Conservation (phyloP, 2,888 invertebrate species). For the Trilocha varians region DNA sequence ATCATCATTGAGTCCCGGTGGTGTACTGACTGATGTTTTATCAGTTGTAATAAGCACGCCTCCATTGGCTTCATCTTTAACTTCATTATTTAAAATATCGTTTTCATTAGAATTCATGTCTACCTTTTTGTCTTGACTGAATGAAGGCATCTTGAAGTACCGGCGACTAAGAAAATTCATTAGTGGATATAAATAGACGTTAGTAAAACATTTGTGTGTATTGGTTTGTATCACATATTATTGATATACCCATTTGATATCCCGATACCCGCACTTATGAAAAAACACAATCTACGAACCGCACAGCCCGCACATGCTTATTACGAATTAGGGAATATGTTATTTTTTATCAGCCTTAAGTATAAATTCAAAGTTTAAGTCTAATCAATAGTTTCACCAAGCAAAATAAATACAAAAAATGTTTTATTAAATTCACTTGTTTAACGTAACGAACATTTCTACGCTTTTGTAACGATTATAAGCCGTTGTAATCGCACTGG, state of each 20-base stretch:
- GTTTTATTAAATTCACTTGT: background rate
- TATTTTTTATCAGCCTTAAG: conserved; percentile 30
- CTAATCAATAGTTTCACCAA: conserved; percentile 34
- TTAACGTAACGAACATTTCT: conserved; percentile 11
- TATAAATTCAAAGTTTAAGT: conserved; percentile 33
- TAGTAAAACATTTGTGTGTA: background rate
- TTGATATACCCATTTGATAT: conserved; percentile 4
- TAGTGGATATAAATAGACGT: conserved; percentile 1
- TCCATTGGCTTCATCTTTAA: conserved; percentile 34
- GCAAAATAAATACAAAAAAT: conserved; percentile 19
- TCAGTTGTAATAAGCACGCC: conserved; percentile 26
- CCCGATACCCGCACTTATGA: conserved; percentile 15
- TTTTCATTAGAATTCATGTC: conserved; percentile 54
- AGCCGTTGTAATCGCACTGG: conserved; percentile 42
- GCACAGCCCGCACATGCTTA: conserved; percentile 49
- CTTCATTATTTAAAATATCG: conserved; percentile 35
- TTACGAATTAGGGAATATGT: conserved; percentile 23
- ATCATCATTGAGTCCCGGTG: conserved; percentile 41
- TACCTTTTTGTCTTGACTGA: conserved; percentile 55
- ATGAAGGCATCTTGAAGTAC: conserved; percentile 54
- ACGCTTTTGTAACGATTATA: conserved; percentile 36
- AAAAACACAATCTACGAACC: conserved; percentile 22
- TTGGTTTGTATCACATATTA: conserved; percentile 3
- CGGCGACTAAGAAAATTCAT: conserved; percentile 25
- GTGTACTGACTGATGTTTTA: conserved; percentile 28